phyloP scores from a whole-genome alignment of 2,113 vertebrate species.

The Forbesichthys agassizii region DNA sequence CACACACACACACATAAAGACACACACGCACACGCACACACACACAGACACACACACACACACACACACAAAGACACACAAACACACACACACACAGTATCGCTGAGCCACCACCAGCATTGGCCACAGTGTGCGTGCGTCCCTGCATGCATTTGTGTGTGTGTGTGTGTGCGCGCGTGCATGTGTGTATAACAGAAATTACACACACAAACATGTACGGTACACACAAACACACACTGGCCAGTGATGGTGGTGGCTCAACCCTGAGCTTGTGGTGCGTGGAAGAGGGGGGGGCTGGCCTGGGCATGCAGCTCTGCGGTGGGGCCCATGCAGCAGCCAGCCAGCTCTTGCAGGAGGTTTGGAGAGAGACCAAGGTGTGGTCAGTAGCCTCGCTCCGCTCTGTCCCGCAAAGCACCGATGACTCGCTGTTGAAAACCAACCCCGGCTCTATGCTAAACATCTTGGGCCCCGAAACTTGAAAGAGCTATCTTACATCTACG shows the following conservation, averaged over 20 bases:
- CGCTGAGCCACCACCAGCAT: too few species aligned
- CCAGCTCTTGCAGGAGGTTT: slow-evolving; percentile 33
- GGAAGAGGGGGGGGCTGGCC: slow-evolving; percentile 41
- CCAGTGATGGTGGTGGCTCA: slow-evolving; percentile 44
- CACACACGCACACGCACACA: too few species aligned
- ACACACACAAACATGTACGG: slow-evolving; percentile 12
- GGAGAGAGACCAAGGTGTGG: slow-evolving; percentile 59
- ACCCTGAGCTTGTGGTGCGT: slow-evolving; percentile 52
- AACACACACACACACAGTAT: background rate
- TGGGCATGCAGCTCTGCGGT: slow-evolving; percentile 61
- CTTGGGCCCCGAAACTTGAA: background rate
- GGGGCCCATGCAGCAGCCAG: slow-evolving; percentile 34
- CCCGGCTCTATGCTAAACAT: background rate
- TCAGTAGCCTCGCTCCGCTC: slow-evolving; percentile 59
- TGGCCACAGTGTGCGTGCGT: too few species aligned
- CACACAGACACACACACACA: background rate
- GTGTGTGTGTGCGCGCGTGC: too few species aligned
- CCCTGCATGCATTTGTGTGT: too few species aligned
- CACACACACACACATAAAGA: too few species aligned
- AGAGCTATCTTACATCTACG: background rate
- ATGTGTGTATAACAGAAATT: too few species aligned
- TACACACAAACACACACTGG: background rate
- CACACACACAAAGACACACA: slow-evolving; percentile 7
- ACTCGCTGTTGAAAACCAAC: slow-evolving; percentile 23
- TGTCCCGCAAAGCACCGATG: slow-evolving; percentile 26